Evolutionary conservation across 2,797 vertebrate genomes (phyloP), one percentile per base, ranked within the genome.

Genomic region (Clarias pachynema): DNA sequence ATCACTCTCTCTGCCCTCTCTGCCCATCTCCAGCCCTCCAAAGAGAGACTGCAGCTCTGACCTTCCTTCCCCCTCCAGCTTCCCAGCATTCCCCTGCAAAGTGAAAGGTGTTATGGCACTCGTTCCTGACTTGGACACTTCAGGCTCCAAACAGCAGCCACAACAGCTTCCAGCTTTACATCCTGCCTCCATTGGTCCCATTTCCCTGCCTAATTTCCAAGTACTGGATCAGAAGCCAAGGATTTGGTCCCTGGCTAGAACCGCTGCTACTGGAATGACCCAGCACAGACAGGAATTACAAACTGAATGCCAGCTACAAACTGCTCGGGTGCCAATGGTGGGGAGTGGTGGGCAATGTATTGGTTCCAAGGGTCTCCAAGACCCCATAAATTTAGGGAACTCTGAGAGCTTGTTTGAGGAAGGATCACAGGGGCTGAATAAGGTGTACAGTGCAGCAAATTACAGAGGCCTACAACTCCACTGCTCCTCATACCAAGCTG

Each of bases 171-270:
- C 84, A 18, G 65, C 86, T 59, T 82, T 85, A 77, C 60, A 80
- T 80, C n/a, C 84, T 0, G 87, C 85, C 82, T 86, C 92, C 4
- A 24, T 89, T 2, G 89, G 91, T 29, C 86, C 91, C 0, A 79
- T 93, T 86, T 91, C 93, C 80, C 89, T 94, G 89, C 91, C 94
- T 89, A 95, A 95, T 83, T 97, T 96, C 79, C 95, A 96, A 37
- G 86, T 92, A 14, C 86, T 93, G 0, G 96, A 97, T 37, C 81
- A 83, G 88, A 99, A 97, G 88, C 96, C 97, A 22, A 93, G 96
- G 90, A 99, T 99, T 93, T 99, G 98, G 98, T 99, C 97, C 0
- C 92, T 98, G 90, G 98, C 97, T 22, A 96, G 94, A 68, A 99
- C 97, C 0, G 98, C 97, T 0, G 96, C 95, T 8, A 93, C 95